Conservation (phyloP, 2,113 vertebrate genomes). For the Amblyornis subalaris region DNA sequence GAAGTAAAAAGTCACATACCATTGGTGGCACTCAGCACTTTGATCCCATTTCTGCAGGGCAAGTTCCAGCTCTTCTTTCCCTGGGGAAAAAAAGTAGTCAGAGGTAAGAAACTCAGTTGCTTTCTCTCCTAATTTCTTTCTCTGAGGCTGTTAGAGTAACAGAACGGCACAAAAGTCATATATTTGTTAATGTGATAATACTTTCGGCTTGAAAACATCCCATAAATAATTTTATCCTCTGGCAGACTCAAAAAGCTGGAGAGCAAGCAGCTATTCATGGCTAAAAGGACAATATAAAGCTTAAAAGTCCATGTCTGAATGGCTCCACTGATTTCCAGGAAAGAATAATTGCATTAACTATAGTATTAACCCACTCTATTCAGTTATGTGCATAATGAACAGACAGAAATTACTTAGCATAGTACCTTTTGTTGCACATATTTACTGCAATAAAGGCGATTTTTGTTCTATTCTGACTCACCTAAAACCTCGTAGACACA, state of each 20-base stretch:
- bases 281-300: neutral
- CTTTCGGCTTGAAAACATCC: neutral
- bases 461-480: neutral
- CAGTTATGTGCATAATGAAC: neutral
- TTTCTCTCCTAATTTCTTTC: neutral
- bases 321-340: neutral
- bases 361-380: neutral
- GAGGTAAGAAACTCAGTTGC: neutral
- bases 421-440: neutral
- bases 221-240: neutral
- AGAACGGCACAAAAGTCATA: fast-evolving
- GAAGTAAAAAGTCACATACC: constrained; percentile 68
- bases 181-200: neutral
- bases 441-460: neutral
- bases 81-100: constrained; percentile 59
- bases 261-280: neutral
- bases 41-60: constrained; percentile 78
- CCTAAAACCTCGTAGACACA: neutral
- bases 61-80: constrained; percentile 80
- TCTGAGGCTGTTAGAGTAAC: neutral
- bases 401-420: neutral
- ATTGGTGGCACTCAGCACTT: constrained; percentile 85
- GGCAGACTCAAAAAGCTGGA: neutral
- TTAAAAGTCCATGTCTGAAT: neutral
- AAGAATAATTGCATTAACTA: neutral